Base-by-base conservation (phyloP, 1,140 invertebrate species). In the Papilio polyxenes region DNA sequence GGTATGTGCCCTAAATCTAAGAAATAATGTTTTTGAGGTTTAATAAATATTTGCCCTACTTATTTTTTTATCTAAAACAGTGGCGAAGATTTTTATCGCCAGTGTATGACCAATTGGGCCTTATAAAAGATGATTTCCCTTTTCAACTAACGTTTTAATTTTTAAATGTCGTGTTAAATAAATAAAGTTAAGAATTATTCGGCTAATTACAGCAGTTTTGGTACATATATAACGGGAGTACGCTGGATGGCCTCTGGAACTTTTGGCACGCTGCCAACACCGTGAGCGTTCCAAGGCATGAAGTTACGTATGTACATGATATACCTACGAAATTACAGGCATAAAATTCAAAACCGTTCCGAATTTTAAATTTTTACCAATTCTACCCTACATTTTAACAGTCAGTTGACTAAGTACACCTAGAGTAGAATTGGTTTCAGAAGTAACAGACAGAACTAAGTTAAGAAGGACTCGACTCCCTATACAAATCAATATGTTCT, bases 261-360 rank as follows among this genome's bases (percentile, higher is more conserved):
- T 65, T 77, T 80, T 80, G 78, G 78, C 62, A 80, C 23, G 2
- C 44, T 51, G 78, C 78, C 78, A 80, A 65, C 59, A 49, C 78
- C 62, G 78, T 80, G 17, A 69, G 78, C 37, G 78, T 62, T 80
- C 17, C 37, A 44, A 80, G 78, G 78, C 59, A 80, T 69, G 78
- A 80, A 80, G 78, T 69, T 80, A 80, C 59, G 62, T 80, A 80
- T 44, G 44, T 62, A 79, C 31, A 44, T 62, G n/a, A 80, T 80
- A 80, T 80, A 80, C 59, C 37, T 69, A 65, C 78, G 59, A 10
- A 80, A 49, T 80, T 80, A 69, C 78, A 80, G 62, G 23, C 59
- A 80, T 80, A 69, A 80, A 80, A 80, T 80, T 44, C 31, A 62
- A 79, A 80, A 59, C 37, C 13, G 69, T 80, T 62, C 49, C 40